These are phyloP conservation scores for Solenopsis invicta DNA, from an alignment of 1,140 invertebrate genomes.

Conservation along the genomic window DNA sequence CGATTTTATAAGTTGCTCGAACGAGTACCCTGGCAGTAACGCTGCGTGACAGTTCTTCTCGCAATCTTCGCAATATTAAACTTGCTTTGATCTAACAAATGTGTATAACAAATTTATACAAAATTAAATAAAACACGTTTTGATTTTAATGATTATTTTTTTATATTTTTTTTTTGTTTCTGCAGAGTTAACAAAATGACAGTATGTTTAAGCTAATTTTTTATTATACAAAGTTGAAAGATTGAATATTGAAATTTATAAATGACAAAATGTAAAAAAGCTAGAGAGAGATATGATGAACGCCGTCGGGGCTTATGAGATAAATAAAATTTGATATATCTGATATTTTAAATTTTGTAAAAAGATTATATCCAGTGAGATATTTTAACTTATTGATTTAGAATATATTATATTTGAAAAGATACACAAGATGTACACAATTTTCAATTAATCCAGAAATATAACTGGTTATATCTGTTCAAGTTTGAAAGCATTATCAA, in stretches of 20 bases:
- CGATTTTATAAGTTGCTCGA: constrained; percentile 27
- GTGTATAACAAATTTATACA: background rate
- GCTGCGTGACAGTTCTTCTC: constrained; percentile 24
- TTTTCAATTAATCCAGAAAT: constrained; percentile 29
- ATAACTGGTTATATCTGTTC: constrained; percentile 11
- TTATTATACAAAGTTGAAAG: constrained; percentile 32
- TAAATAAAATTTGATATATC: constrained; percentile 5
- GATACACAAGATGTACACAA: background rate
- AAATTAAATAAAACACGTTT: background rate
- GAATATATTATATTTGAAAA: constrained; percentile 4
- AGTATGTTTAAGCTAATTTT: constrained; percentile 31
- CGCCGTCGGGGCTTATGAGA: background rate
- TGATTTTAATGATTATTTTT: constrained; percentile 2
- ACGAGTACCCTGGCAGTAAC: background rate
- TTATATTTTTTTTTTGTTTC: constrained; percentile 29
- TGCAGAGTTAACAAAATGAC: background rate
- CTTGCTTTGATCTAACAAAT: constrained; percentile 20
- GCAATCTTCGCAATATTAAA: constrained; percentile 8
- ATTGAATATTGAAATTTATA: constrained; percentile 37
- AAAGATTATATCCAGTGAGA: background rate
- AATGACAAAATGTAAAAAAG: constrained; percentile 13
- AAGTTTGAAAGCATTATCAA: constrained; percentile 33
- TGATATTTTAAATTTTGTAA: constrained; percentile 8
- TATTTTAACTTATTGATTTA: constrained; percentile 5
- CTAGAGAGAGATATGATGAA: background rate